phyloP scores from a whole-genome alignment of 2,888 invertebrate species.

The Macrosoma leucophasiata region DNA sequence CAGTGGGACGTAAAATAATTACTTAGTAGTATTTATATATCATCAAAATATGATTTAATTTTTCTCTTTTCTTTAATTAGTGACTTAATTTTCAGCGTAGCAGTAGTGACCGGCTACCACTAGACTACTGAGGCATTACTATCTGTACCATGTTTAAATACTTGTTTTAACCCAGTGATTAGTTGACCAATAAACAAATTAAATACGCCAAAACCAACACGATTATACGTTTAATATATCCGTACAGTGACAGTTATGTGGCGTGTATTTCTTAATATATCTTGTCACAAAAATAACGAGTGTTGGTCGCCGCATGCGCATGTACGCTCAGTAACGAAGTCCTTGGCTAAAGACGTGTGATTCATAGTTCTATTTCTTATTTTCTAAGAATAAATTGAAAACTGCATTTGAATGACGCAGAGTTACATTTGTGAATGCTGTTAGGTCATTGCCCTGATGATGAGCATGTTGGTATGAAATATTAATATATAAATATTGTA shows the following conservation, averaged over 20 bases:
- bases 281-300: conserved; percentile 37
- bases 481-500: too few species aligned
- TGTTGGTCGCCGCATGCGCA: conserved; percentile 30
- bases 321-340: conserved; percentile 37
- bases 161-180: too few species aligned
- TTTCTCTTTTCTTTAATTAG: too few species aligned
- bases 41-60: too few species aligned
- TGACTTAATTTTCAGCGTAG: too few species aligned
- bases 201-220: neutral
- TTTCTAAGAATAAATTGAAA: conserved; percentile 69
- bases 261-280: conserved; percentile 23
- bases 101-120: too few species aligned
- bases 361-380: conserved; percentile 66
- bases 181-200: too few species aligned
- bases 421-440: conserved; percentile 40
- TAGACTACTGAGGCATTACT: too few species aligned
- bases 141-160: too few species aligned
- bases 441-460: conserved; percentile 56
- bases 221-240: conserved; percentile 5
- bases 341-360: conserved; percentile 59
- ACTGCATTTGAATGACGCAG: conserved; percentile 65
- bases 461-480: too few species aligned
- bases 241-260: conserved; percentile 5
- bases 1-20: too few species aligned
- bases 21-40: too few species aligned